Base-by-base conservation (phyloP, 2,113 vertebrate genomes). In the Albula glossodonta region DNA sequence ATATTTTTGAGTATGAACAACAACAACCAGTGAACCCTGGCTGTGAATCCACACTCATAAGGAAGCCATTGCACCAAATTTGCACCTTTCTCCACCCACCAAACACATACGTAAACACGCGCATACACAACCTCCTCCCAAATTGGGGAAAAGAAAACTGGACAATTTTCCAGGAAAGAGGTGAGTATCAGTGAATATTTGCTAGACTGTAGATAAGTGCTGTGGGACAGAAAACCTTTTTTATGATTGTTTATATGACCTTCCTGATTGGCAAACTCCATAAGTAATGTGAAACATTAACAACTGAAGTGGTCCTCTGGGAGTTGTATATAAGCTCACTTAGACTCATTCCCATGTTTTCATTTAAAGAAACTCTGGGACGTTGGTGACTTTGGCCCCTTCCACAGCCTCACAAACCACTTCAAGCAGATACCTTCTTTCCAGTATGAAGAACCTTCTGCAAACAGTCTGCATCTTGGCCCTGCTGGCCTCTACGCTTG, bases 401-500 rank as follows among this genome's bases (percentile, higher is more conserved):
- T 74, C 70, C 8, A 22, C 5, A 74, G 70, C 22, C n/a, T 31
- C 70, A 74, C 70, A 74, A 31, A 4, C 2, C 22, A 22, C 22
- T n/a, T 31, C 1, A 74, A 74, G 70, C n/a, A 74, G 60, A 25
- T 74, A 10, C n/a, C 31, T 22, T 9, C 22, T 31, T 74, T 74
- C n/a, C 70, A 74, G 70, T 7, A 92, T 90, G 91, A 92, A 87
- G 87, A 84, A 56, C 5, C 78, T 80, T 79, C 15, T n/a, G 87
- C 82, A 89, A 57, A 74, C 15, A 13, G 5, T 90, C 80, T 87
- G n/a, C 57, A 15, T 52, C 4, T 22, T 92, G 81, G 81, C 79
- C 60, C 60, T 93, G 85, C 78, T 92, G 91, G 25, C 63, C 19
- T 85, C 78, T 52, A 11, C 51, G 57, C 12, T 60, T 5, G 15